These are phyloP conservation scores for Protonemura montana DNA, from an alignment of 2,888 invertebrate species.

Conservation along the genomic window DNA sequence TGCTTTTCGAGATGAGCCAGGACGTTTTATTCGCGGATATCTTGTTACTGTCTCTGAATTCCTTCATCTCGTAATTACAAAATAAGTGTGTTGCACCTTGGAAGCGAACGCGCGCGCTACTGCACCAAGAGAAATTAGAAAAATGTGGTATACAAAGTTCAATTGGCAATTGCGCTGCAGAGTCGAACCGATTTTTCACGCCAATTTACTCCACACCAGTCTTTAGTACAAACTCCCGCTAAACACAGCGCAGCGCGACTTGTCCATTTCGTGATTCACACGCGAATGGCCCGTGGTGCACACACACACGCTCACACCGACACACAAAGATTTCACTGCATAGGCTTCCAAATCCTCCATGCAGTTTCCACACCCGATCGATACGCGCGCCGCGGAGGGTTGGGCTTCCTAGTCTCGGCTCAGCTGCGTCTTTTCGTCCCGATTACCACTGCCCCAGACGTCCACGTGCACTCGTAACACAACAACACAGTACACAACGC, in stretches of 20 bases:
- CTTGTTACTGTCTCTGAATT: background rate
- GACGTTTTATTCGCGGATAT: constrained; percentile 1
- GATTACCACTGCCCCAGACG: background rate
- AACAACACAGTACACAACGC: background rate
- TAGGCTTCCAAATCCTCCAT: constrained; percentile 42
- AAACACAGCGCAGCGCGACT: too few species aligned
- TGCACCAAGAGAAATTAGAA: constrained; percentile 10
- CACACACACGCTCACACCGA: background rate
- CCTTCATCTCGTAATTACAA: background rate
- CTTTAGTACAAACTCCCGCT: too few species aligned
- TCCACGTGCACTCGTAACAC: background rate
- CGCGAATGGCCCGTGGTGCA: constrained; percentile 8
- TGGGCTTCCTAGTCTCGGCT: constrained; percentile 30
- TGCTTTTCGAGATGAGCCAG: constrained; percentile 33
- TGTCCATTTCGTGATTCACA: constrained; percentile 13
- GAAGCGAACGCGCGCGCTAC: too few species aligned
- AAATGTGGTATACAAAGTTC: constrained; percentile 24
- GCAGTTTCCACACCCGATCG: constrained; percentile 45
- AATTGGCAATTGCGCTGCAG: constrained; percentile 18
- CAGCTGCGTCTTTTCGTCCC: background rate
- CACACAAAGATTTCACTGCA: constrained; percentile 43
- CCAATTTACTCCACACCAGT: constrained; percentile 2
- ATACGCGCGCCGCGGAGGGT: constrained; percentile 40
- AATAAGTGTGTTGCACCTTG: too few species aligned
- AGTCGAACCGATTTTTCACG: constrained; percentile 26